Evolutionary conservation across 2,113 vertebrate genomes (phyloP), one percentile per base, ranked within the genome.

Genomic region (Psittacus erithacus): DNA sequence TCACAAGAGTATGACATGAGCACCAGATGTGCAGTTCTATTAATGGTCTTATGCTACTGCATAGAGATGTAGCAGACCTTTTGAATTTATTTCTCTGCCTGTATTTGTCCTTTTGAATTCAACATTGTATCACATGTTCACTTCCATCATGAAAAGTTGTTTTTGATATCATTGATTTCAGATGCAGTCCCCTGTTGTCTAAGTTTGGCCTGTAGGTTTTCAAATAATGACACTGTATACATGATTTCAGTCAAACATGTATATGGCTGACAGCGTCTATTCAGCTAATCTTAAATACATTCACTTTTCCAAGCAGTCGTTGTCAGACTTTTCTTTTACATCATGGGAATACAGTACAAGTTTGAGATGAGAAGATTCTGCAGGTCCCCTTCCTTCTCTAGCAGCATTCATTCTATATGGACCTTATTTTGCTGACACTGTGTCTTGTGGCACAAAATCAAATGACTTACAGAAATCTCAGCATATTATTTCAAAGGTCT

Each of bases 401-500:
- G 53, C 31, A 74, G 29, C 2, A 6, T 74, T 83, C 2, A 20
- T 67, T 75, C 69, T 35, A 4, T 47, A 1, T 2, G 41, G 74
- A 85, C 11, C 33, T 79, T 64, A 76, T 90, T 79, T 74, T 82
- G 43, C 75, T 68, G 73, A 84, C 28, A 15, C 11, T 29, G 9
- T 35, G 25, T 86, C 64, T 59, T 52, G 46, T 74, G 68, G 60
- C 43, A 78, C 44, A 22, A 75, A 75, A 67, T 81, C 50, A 92
- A 88, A 76, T 55, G 33, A 67, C 57, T 75, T 78, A 53, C 43
- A 86, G 55, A 92, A 93, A 84, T 65, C 55, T 71, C 43, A 78
- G 47, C 55, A 39, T 91, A 38, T 92, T 64, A 87, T 91, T 92
- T 94, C 63, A 91, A 77, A 86, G 62, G 29, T 69, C 17, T 83